Evolutionary conservation across 2,797 vertebrate genomes (phyloP).

Genomic region (Micrastur ruficollis): DNA sequence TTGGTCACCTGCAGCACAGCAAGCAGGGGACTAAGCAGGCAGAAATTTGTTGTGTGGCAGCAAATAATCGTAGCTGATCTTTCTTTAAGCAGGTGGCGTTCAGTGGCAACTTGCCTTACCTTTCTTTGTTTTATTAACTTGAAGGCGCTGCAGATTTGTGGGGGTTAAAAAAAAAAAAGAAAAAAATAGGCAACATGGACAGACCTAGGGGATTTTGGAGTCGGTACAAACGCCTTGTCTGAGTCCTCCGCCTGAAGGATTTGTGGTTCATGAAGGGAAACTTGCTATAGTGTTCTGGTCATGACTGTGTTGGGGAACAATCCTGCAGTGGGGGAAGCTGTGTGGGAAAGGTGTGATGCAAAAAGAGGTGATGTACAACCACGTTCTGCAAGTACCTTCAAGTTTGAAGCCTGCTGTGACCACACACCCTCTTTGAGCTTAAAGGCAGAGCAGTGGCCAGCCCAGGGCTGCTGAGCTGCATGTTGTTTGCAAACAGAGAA

Average conservation of each 20-base stretch:
- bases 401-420: not conserved
- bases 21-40: not conserved
- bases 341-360: not conserved
- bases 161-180: not conserved
- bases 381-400: not conserved
- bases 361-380: not conserved
- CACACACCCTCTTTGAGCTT: not conserved
- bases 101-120: not conserved
- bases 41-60: not conserved
- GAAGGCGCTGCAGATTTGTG: not conserved
- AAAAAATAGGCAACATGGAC: not conserved
- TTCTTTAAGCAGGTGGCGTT: not conserved
- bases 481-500: not conserved
- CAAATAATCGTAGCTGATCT: not conserved
- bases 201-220: not conserved
- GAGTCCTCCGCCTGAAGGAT: not conserved
- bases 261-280: not conserved
- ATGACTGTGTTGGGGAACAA: not conserved
- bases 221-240: not conserved
- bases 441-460: not conserved
- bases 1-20: not conserved
- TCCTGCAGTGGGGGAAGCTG: not conserved
- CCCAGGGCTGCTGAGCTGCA: not conserved
- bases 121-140: not conserved
- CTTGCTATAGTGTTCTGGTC: not conserved